phyloP scores from a whole-genome alignment of 2,888 invertebrate species.

The Tiliacea aurago region DNA sequence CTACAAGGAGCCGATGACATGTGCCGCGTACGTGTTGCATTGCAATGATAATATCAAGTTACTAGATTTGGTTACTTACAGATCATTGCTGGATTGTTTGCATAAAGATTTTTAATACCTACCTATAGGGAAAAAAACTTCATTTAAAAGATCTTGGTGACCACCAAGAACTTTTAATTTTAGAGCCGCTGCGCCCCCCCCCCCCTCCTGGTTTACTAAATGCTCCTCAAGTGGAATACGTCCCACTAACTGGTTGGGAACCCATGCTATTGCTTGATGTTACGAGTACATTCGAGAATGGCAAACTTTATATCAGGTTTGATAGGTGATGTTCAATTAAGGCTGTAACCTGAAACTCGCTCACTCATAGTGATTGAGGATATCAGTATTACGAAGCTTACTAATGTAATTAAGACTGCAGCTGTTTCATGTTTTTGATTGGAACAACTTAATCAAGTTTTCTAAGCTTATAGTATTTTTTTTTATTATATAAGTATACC shows the following conservation, averaged over 20 bases:
- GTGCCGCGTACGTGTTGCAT: background rate
- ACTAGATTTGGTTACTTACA: background rate
- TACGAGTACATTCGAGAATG: constrained; percentile 6
- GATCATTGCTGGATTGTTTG: background rate
- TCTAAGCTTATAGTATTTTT: too few relatives aligned
- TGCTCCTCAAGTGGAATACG: background rate
- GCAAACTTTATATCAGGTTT: constrained; percentile 20
- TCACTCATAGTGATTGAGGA: constrained; percentile 7
- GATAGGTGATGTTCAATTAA: constrained; percentile 4
- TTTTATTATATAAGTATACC: background rate
- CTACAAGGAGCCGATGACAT: background rate
- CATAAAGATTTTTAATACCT: background rate
- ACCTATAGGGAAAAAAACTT: background rate
- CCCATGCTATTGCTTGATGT: background rate
- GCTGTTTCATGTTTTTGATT: background rate
- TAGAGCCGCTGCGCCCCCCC: too few relatives aligned
- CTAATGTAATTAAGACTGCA: background rate
- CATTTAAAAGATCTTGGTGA: too few relatives aligned
- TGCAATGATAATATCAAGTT: background rate
- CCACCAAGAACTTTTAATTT: background rate
- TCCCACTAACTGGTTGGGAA: background rate
- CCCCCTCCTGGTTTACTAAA: background rate
- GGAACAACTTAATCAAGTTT: background rate
- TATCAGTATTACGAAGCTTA: constrained; percentile 1
- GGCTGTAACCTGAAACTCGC: background rate